Evolutionary conservation across 2,888 invertebrate species (phyloP).

Genomic region (Heliconius charithonia): DNA sequence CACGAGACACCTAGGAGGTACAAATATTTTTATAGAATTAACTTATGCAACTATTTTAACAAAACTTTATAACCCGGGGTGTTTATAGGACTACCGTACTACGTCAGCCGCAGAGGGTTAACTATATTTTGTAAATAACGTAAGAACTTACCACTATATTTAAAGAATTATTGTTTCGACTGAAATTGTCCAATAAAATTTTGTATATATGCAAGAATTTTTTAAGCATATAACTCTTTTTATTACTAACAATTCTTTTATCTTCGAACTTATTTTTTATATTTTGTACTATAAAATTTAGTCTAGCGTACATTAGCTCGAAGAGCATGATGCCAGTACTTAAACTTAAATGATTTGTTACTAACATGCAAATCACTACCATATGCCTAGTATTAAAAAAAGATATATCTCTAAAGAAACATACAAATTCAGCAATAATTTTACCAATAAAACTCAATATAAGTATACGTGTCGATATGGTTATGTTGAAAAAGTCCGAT

Average conservation of each 20-base stretch:
- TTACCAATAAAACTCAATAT: not conserved
- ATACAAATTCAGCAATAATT: conserved; percentile 17
- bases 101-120: not conserved
- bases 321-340: conserved; percentile 27
- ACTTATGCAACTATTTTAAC: too few species aligned
- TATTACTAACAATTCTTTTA: not conserved
- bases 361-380: not conserved
- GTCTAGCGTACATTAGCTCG: conserved; percentile 32
- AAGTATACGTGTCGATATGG: conserved; percentile 3
- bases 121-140: not conserved
- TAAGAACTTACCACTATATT: conserved; percentile 26
- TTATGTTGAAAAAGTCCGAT: not conserved
- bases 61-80: too few species aligned
- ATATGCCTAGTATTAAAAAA: conserved; percentile 13
- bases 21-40: too few species aligned
- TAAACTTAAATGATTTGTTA: conserved; percentile 27
- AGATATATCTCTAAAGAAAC: not conserved
- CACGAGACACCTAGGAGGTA: too few species aligned
- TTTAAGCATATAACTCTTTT: conserved; percentile 17
- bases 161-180: conserved; percentile 7
- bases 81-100: too few species aligned
- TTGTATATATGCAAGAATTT: conserved; percentile 32
- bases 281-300: conserved; percentile 18
- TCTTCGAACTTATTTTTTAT: conserved; percentile 12
- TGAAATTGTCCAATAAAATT: conserved; percentile 26